Base-by-base conservation (phyloP, 2,888 invertebrate species). In the Julus scandinavius region DNA sequence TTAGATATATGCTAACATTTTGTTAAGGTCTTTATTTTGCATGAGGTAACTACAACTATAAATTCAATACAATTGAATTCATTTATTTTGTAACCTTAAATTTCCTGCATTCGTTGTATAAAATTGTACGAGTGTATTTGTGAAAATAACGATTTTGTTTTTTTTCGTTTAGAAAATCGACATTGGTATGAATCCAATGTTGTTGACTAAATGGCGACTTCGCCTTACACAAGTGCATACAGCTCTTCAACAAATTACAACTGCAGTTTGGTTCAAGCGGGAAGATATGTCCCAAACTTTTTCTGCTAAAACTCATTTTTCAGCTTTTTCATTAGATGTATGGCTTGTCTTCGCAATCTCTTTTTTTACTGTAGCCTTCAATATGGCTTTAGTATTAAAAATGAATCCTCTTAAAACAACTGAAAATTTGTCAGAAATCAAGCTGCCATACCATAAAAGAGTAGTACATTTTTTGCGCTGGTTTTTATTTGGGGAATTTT, bases 401-500 rank as follows among this genome's bases (percentile, higher is more conserved):
- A 45, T 45, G n/a, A n/a, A 29, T 85, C 85, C 85, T 85, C 29
- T 49, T 85, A 50, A 45, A 85, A 15, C 38, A 15, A 38, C 38
- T 80, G 49, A 4, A 45, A 45, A 41, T 2, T 7, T 20, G 17
- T 17, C 41, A n/a, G 49, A 85, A 85, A 1, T 13, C 15, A 38
- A 38, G 5, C 38, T 40, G 15, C 38, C 80, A 13, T 80, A 2
- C 38, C 29, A 80, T 49, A 29, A 85, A 17, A 45, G 45, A 85
- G 20, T 85, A 13, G 11, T 29, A 45, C 85, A 49, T 45, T 49
- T 49, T 85, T 9, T 85, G 13, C 85, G 50, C 7, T 85, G 85
- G 85, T 85, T 85, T 50, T 20, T 85, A 13, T 45, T 9, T 85
- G 85, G 85, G 11, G 85, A 85, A 45, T 85, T 85, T 17, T 40